These are phyloP conservation scores for Gymnodraco acuticeps DNA, from an alignment of 2,797 vertebrate genomes.

Conservation along the genomic window DNA sequence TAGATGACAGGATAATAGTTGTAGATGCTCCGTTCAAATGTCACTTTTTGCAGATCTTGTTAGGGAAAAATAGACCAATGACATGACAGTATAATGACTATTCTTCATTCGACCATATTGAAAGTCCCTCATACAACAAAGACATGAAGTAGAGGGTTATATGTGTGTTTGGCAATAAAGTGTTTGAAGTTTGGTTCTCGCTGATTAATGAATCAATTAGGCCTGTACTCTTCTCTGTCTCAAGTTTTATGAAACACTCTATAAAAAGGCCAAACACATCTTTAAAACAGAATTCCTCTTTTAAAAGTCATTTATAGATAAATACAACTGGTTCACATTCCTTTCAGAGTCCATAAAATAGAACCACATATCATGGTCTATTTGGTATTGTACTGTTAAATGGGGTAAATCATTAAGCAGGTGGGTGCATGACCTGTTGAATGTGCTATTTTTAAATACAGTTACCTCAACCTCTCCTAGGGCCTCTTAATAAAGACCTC, in stretches of 20 bases:
- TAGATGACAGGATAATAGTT: constrained; percentile 44
- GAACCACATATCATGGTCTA: constrained; percentile 61
- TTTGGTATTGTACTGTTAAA: constrained; percentile 58
- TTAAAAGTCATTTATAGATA: constrained; percentile 69
- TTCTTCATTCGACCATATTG: constrained; percentile 39
- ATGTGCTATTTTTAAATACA: constrained; percentile 42
- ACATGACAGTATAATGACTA: constrained; percentile 28
- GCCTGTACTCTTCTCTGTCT: constrained; percentile 48
- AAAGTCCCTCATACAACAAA: constrained; percentile 60
- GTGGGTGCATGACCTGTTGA: constrained; percentile 40
- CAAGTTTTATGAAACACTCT: constrained; percentile 78
- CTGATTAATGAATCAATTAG: constrained; percentile 72
- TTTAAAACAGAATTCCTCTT: constrained; percentile 61
- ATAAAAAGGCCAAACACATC: constrained; percentile 70
- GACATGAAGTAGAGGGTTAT: constrained; percentile 49
- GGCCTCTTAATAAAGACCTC: constrained; percentile 26
- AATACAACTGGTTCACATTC: constrained; percentile 59
- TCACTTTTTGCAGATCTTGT: constrained; percentile 51
- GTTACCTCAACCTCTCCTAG: constrained; percentile 8
- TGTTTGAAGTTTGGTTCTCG: constrained; percentile 67
- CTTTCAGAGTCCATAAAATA: constrained; percentile 56
- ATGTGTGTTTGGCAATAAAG: constrained; percentile 45
- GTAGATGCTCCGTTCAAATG: constrained; percentile 43
- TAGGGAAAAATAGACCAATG: constrained; percentile 27
- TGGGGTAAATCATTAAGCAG: constrained; percentile 55